These are phyloP conservation scores for Crioceris asparagi DNA, from an alignment of 2,888 invertebrate genomes.

Conservation along the genomic window DNA sequence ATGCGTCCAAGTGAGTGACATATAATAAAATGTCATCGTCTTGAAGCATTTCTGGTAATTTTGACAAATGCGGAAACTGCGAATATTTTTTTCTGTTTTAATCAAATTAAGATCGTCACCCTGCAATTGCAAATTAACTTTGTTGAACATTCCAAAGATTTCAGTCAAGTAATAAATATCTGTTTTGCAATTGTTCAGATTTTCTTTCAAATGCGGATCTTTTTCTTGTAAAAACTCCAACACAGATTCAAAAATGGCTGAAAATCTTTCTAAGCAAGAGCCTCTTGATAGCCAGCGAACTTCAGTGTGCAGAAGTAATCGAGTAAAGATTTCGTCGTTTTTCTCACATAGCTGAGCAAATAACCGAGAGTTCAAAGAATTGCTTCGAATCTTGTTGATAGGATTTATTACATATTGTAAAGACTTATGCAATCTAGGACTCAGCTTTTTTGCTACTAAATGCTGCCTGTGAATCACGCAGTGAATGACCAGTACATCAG, in stretches of 20 bases:
- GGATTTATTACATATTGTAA: background rate
- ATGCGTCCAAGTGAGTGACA: no score
- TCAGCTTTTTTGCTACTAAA: slow-evolving; percentile 13
- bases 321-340: slow-evolving; percentile 5
- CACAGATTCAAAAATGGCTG: slow-evolving; percentile 2
- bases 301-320: slow-evolving; percentile 4
- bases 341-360: slow-evolving; percentile 4
- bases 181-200: slow-evolving; percentile 3
- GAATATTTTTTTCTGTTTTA: background rate
- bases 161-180: background rate
- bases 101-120: background rate
- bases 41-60: slow-evolving; percentile 3
- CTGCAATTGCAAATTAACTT: background rate
- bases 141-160: background rate
- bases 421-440: slow-evolving; percentile 5
- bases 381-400: no score
- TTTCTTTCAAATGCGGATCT: slow-evolving; percentile 4
- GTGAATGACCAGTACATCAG: slow-evolving; percentile 10
- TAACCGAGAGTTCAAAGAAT: slow-evolving; percentile 4
- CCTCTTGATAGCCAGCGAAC: slow-evolving; percentile 4
- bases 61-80: background rate
- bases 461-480: slow-evolving; percentile 11
- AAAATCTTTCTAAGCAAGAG: slow-evolving; percentile 4
- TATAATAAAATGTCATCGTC: no score
- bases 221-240: slow-evolving; percentile 1